A percentile compares a stretch with the other conserved stretches of the same genome.
Conservation (phyloP, 53 echinoderm and acorn worm species). For the Paracentrotus lividus region DNA sequence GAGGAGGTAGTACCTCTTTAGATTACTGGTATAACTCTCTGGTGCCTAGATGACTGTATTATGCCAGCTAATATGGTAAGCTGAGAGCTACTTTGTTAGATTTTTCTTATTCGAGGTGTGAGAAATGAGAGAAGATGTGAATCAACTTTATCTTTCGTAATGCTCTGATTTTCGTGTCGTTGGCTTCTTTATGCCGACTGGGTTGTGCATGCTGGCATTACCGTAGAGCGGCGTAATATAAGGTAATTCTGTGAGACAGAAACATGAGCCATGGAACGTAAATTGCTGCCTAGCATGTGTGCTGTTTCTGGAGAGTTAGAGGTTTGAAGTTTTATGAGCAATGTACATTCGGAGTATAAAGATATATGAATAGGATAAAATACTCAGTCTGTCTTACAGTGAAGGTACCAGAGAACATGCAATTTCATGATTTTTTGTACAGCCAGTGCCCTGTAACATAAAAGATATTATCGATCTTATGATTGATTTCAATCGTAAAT, state of each 20-base stretch:
- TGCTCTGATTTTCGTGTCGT: conserved; percentile 20
- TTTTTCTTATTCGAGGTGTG: conserved; percentile 9
- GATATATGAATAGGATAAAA: too few relatives aligned
- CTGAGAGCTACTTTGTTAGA: background rate
- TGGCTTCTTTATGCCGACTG: too few relatives aligned
- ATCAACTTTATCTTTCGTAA: background rate
- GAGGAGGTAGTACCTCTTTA: background rate
- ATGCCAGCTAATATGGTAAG: conserved; percentile 47
- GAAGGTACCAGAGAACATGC: background rate
- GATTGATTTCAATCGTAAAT: too few relatives aligned
- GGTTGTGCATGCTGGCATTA: background rate
- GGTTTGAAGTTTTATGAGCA: too few relatives aligned
- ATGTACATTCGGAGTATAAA: too few relatives aligned
- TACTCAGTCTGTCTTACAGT: background rate
- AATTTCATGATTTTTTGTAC: background rate
- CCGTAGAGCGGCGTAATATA: background rate
- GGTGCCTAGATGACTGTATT: conserved; percentile 44
- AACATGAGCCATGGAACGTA: background rate
- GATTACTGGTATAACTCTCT: conserved; percentile 14
- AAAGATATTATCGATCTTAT: too few relatives aligned
- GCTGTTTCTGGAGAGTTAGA: conserved; percentile 6
- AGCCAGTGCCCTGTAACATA: too few relatives aligned
- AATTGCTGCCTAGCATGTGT: background rate
- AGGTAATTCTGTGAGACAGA: background rate
- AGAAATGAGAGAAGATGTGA: conserved; percentile 3